These are phyloP conservation scores for Gallinago media DNA, from an alignment of 2,113 vertebrate species.

Conservation along the genomic window DNA sequence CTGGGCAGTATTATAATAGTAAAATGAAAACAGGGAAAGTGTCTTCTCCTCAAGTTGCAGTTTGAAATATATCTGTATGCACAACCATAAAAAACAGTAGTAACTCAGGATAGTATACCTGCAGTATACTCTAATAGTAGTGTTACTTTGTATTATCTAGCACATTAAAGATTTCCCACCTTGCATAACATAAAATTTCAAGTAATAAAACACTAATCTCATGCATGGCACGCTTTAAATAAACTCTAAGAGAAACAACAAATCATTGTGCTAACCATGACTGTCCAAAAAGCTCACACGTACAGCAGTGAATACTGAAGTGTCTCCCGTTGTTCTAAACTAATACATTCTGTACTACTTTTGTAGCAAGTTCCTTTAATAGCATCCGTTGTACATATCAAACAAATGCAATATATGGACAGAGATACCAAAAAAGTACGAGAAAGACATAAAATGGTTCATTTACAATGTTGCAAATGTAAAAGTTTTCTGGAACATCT, in stretches of 20 bases:
- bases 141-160: slow-evolving; percentile 39
- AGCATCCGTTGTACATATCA: slow-evolving; percentile 47
- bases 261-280: slow-evolving; percentile 66
- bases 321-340: slow-evolving; percentile 20
- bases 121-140: slow-evolving; percentile 18
- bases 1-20: neutral
- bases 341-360: slow-evolving; percentile 36
- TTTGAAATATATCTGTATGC: neutral
- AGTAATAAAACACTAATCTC: slow-evolving; percentile 71
- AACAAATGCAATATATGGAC: slow-evolving; percentile 64
- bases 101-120: slow-evolving; percentile 1
- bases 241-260: slow-evolving; percentile 62
- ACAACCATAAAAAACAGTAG: neutral
- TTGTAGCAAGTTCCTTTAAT: slow-evolving; percentile 65
- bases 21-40: slow-evolving; percentile 1
- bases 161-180: slow-evolving; percentile 61
- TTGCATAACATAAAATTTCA: slow-evolving; percentile 64
- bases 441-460: slow-evolving; percentile 76
- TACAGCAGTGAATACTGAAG: slow-evolving; percentile 26
- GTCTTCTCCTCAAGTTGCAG: neutral
- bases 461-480: slow-evolving; percentile 69
- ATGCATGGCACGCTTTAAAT: slow-evolving; percentile 70
- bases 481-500: slow-evolving; percentile 70
- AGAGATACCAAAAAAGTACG: slow-evolving; percentile 61
- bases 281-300: slow-evolving; percentile 49